phyloP scores from a whole-genome alignment of 1,140 invertebrate genomes.

The Mizuhopecten yessoensis region DNA sequence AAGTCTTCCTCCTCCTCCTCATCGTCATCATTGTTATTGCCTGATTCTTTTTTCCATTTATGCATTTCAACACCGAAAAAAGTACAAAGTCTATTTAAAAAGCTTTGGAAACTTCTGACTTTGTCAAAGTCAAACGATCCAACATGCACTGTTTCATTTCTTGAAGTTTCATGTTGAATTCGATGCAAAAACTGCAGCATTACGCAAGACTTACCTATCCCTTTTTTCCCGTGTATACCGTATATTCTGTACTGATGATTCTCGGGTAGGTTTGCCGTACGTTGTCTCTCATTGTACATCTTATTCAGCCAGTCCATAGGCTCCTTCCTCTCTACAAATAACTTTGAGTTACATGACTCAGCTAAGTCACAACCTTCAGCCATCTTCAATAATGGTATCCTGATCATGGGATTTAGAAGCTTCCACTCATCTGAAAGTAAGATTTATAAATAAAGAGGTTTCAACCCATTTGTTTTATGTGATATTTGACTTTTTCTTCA shows the following conservation, averaged over 20 bases:
- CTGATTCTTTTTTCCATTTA: background rate
- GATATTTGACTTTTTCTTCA: too few relatives aligned
- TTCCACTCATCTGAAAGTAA: background rate
- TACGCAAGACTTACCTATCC: conserved; percentile 48
- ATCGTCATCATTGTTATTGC: background rate
- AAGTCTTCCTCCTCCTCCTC: background rate
- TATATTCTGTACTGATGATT: conserved; percentile 40
- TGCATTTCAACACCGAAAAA: background rate
- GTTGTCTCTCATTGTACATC: background rate
- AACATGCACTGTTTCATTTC: conserved; percentile 3
- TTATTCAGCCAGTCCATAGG: background rate
- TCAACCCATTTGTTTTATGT: too few relatives aligned
- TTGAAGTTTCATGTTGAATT: background rate
- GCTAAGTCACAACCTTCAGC: background rate
- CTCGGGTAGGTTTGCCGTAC: background rate
- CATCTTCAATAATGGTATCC: background rate
- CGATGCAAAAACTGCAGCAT: conserved; percentile 28
- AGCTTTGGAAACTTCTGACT: background rate
- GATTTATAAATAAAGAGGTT: too few relatives aligned
- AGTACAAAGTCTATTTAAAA: conserved; percentile 14
- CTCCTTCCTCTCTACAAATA: background rate
- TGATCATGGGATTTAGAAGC: background rate
- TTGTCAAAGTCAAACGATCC: conserved; percentile 41
- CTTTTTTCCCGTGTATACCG: conserved; percentile 47
- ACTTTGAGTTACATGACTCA: background rate